Base-by-base conservation (phyloP, 2,888 invertebrate species). In the Philhelius pedissequus region DNA sequence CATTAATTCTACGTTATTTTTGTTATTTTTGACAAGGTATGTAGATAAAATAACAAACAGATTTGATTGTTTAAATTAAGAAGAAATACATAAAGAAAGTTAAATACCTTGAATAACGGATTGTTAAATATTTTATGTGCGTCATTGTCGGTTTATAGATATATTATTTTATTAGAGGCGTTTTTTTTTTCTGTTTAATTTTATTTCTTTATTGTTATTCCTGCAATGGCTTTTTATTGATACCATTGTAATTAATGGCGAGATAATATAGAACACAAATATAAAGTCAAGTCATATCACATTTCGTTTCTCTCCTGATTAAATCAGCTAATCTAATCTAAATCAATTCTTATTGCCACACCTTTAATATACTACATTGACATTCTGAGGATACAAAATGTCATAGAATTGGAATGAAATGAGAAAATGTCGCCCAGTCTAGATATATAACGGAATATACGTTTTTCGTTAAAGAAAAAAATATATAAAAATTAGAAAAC, bases 301-400 rank as follows among this genome's bases (percentile, higher is more conserved):
- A 54, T 78, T 69, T 73, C 27, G 32, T 27, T 70, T 48, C 58
- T 40, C 20, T 66, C 27, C 54, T 71, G 64, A 71, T 80, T 84
- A 84, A 84, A 84, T 71, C 76, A 45, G 60, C 80, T 84, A 84
- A 84, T 84, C 84, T 84, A 80, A 84, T 84, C 84, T 84, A 71
- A 80, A 80, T 66, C 80, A 71, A 60, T 68, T 80, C 76, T 60
- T 60, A 76, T 75, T 84, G 75, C 84, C 84, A 84, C 84, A 84
- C 84, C 84, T 84, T 76, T 70, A 48, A 13, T 3, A 22, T 6
- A 5, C 5, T 4, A n/a, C n/a, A n/a, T n/a, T n/a, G n/a, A n/a
- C n/a, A n/a, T n/a, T n/a, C n/a, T 27, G 9, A 52, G 2, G 15
- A 43, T 6, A 43, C 20, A 45, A 78, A 75, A 64, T 83, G 74